Evolutionary conservation across 2,888 invertebrate species (phyloP), one percentile per base, ranked within the genome.

Genomic region (Theodoxus fluviatilis): DNA sequence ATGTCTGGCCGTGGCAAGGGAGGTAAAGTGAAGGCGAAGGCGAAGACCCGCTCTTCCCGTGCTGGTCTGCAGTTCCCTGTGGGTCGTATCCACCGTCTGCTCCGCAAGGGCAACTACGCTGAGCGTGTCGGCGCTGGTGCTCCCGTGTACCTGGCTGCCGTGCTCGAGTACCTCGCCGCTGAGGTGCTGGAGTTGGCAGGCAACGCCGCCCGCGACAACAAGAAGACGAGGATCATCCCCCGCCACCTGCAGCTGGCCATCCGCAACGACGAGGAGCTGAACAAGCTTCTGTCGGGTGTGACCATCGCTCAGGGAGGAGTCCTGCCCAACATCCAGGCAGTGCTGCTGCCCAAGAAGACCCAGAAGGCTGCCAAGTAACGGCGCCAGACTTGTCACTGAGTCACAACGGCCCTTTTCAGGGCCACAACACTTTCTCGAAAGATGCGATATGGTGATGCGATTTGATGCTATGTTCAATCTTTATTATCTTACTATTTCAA

Each of bases 251-350:
- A 93, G 83, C 82, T 94, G 76, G 93, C 93, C 25, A 91, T 94
- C 68, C 89, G 92, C 22, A 93, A 93, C 84, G 94, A 94, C 83
- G 93, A 93, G 79, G 94, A 94, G 82, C 87, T 94, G 79, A 93
- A 92, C 85, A 92, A 91, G 84, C 88, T 94, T 66, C 86, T 94
- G 1, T 89, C 90, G 0, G 92, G 92, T 47, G 93, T 94, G 1
- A 93, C 93, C 28, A 93, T 94, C 83, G 91, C 93, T 35, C 92
- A 94, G 86, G 94, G 94, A 71, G 94, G 94, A 77, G 94, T 94
- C 0, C 84, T 94, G 81, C 93, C 94, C 0, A 92, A 92, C 80
- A 93, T 93, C 76, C 91, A 92, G 80, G 90, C 92, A 1, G 90
- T 91, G 18, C 87, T 94, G 1, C 83, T 94, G 71, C 93, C 93